A percentile compares a stretch with the other conserved stretches of the same genome.
Conservation (phyloP, 2,888 invertebrate species). For the Rhagium mordax region DNA sequence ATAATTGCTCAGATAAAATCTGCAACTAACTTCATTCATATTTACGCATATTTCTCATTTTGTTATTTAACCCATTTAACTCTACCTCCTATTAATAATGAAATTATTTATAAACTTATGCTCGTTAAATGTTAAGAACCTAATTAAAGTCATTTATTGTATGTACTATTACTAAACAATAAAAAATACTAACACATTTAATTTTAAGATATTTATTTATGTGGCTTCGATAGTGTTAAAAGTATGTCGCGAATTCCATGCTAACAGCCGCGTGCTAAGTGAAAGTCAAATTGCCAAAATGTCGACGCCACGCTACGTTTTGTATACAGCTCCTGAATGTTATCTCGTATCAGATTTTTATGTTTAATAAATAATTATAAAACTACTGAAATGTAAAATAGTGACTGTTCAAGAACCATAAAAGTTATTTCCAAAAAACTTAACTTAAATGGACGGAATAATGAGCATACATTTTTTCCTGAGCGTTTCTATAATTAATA, state of each 20-base stretch:
- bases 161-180: no score
- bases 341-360: background rate
- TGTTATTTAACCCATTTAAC: no score
- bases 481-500: background rate
- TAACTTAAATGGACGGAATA: background rate
- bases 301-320: background rate
- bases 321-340: background rate
- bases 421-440: background rate
- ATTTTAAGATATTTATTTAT: no score
- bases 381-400: constrained; percentile 14
- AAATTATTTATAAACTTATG: no score
- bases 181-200: no score
- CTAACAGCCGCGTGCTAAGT: background rate
- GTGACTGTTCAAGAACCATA: background rate
- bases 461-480: background rate
- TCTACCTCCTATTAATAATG: no score
- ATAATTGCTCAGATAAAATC: no score
- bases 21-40: no score
- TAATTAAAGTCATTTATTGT: no score
- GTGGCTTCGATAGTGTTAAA: background rate
- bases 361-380: constrained; percentile 5
- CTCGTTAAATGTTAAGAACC: no score
- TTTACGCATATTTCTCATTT: no score
- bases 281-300: constrained; percentile 2
- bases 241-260: background rate